These are phyloP conservation scores for Drosophila cardini DNA, from an alignment of 1,140 invertebrate species.

Conservation along the genomic window DNA sequence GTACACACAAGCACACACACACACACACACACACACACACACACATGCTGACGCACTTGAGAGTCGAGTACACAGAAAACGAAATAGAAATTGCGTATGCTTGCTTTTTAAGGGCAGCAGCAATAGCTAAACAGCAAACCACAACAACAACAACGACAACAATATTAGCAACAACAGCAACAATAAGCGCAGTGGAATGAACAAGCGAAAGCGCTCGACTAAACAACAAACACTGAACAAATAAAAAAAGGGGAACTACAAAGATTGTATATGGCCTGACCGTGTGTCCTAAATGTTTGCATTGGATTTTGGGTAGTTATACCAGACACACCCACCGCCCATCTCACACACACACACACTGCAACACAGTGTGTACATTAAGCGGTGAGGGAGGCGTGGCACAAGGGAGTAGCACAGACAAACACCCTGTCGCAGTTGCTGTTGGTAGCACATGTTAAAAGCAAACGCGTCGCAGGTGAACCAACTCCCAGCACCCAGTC, in stretches of 20 bases:
- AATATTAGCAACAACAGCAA: constrained; percentile 21
- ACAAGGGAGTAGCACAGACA: constrained; percentile 2
- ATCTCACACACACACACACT: constrained; percentile 14
- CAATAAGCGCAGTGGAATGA: constrained; percentile 21
- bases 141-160: constrained; percentile 8
- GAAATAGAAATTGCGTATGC: constrained; percentile 75
- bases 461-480: constrained; percentile 62
- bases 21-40: constrained; percentile 18
- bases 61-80: constrained; percentile 29
- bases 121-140: constrained; percentile 21
- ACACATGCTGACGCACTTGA: constrained; percentile 15
- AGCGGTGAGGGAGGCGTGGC: constrained; percentile 31
- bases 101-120: constrained; percentile 46
- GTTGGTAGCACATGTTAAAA: constrained; percentile 71
- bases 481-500: constrained; percentile 3
- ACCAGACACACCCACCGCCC: not conserved
- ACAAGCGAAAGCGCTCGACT: constrained; percentile 51
- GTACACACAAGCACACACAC: constrained; percentile 38
- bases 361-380: constrained; percentile 54
- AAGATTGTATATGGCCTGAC: constrained; percentile 30
- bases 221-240: constrained; percentile 24
- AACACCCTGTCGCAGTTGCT: constrained; percentile 35
- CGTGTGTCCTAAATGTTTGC: constrained; percentile 45
- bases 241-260: constrained; percentile 26
- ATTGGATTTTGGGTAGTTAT: constrained; percentile 60